Conservation (phyloP, 2,113 vertebrate genomes). For the Lophochroa leadbeateri region DNA sequence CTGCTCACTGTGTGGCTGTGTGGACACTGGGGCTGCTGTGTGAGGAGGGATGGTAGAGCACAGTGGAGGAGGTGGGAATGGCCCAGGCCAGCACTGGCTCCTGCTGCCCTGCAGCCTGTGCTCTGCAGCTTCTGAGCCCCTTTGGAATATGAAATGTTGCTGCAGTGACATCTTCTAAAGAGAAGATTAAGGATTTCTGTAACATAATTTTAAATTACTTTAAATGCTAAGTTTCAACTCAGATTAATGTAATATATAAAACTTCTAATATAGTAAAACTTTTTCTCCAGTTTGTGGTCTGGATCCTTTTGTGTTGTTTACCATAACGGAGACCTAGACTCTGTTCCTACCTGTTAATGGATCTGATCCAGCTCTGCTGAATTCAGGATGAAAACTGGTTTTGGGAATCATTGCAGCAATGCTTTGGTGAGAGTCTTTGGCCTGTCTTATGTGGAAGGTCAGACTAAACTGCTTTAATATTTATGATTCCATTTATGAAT, state of each 20-base stretch:
- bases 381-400: not conserved
- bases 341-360: not conserved
- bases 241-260: not conserved
- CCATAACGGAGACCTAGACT: not conserved
- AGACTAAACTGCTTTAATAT: slow-evolving; percentile 31
- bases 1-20: not conserved
- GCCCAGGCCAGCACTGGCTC: not conserved
- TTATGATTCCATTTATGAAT: slow-evolving; percentile 38
- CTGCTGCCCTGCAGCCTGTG: not conserved
- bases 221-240: not conserved
- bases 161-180: not conserved
- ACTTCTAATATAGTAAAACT: not conserved
- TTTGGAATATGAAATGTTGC: not conserved
- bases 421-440: slow-evolving; percentile 4
- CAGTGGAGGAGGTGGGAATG: not conserved
- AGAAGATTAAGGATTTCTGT: not conserved
- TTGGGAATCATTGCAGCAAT: not conserved
- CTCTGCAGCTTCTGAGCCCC: not conserved
- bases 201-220: not conserved
- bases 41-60: not conserved
- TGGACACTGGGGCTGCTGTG: not conserved
- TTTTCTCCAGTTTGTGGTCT: not conserved
- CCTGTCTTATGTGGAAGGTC: not conserved
- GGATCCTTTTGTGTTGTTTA: not conserved
- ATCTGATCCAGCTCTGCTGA: not conserved